Evolutionary conservation across 2,113 vertebrate species (phyloP).

Genomic region (Proteles cristata): DNA sequence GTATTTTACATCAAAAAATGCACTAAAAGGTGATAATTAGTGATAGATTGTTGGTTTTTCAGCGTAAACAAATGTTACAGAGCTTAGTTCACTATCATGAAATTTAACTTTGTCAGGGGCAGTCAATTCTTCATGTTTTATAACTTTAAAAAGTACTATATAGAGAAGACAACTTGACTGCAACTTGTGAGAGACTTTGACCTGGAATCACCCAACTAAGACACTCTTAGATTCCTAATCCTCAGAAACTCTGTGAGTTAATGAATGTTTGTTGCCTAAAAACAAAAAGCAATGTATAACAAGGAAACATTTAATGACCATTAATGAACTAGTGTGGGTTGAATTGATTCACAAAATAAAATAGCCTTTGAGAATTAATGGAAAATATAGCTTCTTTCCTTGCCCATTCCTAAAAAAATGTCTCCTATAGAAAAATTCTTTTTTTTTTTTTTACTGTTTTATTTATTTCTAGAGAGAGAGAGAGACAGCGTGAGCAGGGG

Average conservation of each 20-base stretch:
- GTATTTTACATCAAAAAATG: not conserved
- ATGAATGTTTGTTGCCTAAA: conserved; percentile 22
- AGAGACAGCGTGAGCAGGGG: too few relatives aligned
- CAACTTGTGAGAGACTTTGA: not conserved
- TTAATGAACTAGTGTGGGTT: not conserved
- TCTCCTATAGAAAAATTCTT: not conserved
- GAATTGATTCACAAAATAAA: conserved; percentile 18
- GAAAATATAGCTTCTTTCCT: not conserved
- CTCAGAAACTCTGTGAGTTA: not conserved
- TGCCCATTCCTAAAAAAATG: not conserved
- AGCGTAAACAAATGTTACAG: not conserved
- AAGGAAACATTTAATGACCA: conserved; percentile 51
- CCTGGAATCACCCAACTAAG: not conserved
- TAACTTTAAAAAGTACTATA: conserved; percentile 45
- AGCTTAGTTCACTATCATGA: not conserved
- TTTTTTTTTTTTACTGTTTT: too few relatives aligned
- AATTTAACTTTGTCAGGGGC: conserved; percentile 22
- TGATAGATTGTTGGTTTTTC: conserved; percentile 50
- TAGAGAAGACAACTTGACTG: not conserved
- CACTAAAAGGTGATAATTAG: conserved; percentile 45
- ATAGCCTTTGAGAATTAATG: conserved; percentile 22
- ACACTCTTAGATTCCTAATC: conserved; percentile 20
- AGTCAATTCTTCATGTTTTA: conserved; percentile 41
- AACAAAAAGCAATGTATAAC: not conserved
- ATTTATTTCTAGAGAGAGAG: too few relatives aligned